Conservation (phyloP, 2,888 invertebrate genomes). For the Minunthozetes semirufus region DNA sequence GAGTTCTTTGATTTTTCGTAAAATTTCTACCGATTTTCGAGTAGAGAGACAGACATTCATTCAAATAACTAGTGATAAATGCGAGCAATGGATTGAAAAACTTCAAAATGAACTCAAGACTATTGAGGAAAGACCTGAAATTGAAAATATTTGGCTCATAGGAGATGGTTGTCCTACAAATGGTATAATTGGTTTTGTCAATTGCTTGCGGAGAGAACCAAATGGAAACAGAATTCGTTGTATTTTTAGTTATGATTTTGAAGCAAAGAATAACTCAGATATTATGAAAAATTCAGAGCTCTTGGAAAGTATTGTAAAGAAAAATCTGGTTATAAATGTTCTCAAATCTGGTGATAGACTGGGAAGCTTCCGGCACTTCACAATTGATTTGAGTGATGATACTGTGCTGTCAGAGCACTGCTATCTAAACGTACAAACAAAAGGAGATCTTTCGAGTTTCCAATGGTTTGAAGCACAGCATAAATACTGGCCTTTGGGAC, state of each 20-base stretch:
- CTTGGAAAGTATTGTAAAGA: background rate
- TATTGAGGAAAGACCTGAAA: background rate
- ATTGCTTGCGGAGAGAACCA: conserved; percentile 79
- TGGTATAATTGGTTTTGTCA: conserved; percentile 79
- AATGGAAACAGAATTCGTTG: conserved; percentile 71
- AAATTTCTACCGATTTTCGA: conserved; percentile 45
- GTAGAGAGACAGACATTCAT: conserved; percentile 36
- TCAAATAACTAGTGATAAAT: conserved; percentile 32
- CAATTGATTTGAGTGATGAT: background rate
- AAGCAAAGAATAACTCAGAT: background rate
- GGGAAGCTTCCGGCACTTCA: conserved; percentile 30
- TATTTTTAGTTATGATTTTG: conserved; percentile 29
- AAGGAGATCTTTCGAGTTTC: conserved; percentile 87
- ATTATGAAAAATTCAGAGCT: too few species aligned
- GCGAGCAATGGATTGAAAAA: conserved; percentile 64
- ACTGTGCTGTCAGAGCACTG: conserved; percentile 66
- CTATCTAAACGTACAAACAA: conserved; percentile 81
- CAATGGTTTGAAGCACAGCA: conserved; percentile 86
- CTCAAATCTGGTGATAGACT: background rate
- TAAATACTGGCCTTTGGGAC: conserved; percentile 54
- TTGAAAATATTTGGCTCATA: conserved; percentile 55
- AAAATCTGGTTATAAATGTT: conserved; percentile 6
- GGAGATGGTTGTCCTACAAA: conserved; percentile 59
- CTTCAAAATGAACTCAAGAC: conserved; percentile 63
- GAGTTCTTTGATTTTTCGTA: conserved; percentile 59